A percentile compares a stretch with the other conserved stretches of the same genome.
Conservation (phyloP, 2,888 invertebrate genomes). For the Imbricaverruca yamaguchii region DNA sequence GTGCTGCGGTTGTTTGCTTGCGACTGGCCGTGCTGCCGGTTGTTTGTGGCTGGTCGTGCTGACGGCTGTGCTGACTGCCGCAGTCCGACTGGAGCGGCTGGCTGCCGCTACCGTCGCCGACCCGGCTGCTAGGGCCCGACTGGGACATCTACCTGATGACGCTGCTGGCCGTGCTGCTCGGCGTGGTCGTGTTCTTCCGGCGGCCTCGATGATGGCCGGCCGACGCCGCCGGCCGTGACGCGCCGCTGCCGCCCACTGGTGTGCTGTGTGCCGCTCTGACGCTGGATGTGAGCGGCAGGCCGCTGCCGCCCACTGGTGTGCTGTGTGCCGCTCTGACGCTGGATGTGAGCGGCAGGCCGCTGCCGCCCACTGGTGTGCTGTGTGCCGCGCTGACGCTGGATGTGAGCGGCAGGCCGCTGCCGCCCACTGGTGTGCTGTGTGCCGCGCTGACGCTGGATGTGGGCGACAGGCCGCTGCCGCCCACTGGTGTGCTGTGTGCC, state of each 20-base stretch:
- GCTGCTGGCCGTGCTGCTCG: constrained; percentile 68
- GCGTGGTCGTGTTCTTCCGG: constrained; percentile 69
- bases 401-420: neutral
- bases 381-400: neutral
- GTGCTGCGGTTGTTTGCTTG: neutral
- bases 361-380: neutral
- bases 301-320: too few species aligned
- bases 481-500: neutral
- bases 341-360: neutral
- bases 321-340: neutral
- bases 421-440: neutral
- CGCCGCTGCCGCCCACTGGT: too few species aligned
- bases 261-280: too few species aligned
- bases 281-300: too few species aligned
- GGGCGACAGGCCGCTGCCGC: too few species aligned
- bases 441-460: neutral
- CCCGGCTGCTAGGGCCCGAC: constrained; percentile 67
- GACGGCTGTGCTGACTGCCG: constrained; percentile 37
- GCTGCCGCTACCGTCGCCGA: constrained; percentile 50
- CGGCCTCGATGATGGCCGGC: constrained; percentile 44
- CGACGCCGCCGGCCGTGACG: neutral
- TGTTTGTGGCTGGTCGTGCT: too few species aligned
- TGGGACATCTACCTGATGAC: constrained; percentile 93
- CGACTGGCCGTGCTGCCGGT: too few species aligned
- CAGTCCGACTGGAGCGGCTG: constrained; percentile 39